Base-by-base conservation (phyloP, 2,113 vertebrate genomes). In the Xenotilapia longispinis region DNA sequence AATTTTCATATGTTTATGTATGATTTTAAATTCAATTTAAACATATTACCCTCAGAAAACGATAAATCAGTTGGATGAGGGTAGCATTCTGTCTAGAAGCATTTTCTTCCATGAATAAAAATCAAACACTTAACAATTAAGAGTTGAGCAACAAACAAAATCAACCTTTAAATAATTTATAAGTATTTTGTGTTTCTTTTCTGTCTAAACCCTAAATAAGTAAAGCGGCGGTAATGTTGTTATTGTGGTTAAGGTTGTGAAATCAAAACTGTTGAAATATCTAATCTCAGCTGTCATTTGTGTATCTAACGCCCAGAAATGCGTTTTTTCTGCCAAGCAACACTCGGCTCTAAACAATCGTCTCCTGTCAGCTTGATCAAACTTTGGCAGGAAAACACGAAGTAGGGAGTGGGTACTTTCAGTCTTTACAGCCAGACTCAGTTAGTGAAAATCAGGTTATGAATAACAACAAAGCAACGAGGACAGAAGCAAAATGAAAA, bases 351-450 rank as follows among this genome's bases (percentile, higher is more conserved):
- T 23, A 78, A 93, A 92, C 91, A 92, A 91, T 86, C 81, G 86
- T 55, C 88, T 90, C 53, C 87, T 92, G 87, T 92, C 91, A 92
- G 85, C 82, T 26, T 86, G 88, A 94, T 94, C 88, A 90, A 93
- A 91, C 90, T 84, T 57, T 60, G 54, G 78, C 45, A 92, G 80
- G 84, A 49, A 92, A 94, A 55, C 82, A 88, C 63, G 33, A 19
- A 49, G 70, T 49, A 0, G 42, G 23, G 70, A 49, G 90, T 3
- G 65, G 81, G 60, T 73, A 63, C 89, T 91, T 92, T 92, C 60
- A 90, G 85, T 86, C 81, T 51, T 87, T 21, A 54, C 45, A 82
- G 81, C 9, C 87, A 73, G 55, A 3, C 83, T 90, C 82, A 70
- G 42, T 45, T 9, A 58, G 28, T 12, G 13, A 26, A n/a, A 23